Conservation (phyloP, 2,797 vertebrate genomes). For the Pangasius krempfi region DNA sequence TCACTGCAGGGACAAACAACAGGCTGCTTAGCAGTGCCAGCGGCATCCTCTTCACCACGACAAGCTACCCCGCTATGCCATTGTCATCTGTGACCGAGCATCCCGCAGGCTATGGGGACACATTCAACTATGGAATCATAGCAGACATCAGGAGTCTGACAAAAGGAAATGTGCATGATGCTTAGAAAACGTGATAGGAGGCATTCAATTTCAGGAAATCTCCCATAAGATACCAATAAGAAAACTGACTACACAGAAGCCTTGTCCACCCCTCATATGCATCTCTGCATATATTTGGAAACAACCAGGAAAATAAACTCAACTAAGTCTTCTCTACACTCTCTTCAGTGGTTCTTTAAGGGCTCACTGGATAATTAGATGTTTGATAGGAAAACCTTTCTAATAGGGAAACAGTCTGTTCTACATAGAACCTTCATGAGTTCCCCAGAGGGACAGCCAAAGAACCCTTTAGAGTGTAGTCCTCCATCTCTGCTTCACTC, state of each 20-base stretch:
- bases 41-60: constrained; percentile 31
- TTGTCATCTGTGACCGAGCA: constrained; percentile 31
- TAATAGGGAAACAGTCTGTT: not conserved
- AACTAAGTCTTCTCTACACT: not conserved
- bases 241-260: not conserved
- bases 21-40: constrained; percentile 37
- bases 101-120: not conserved
- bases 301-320: not conserved
- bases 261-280: not conserved
- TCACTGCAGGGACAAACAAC: constrained; percentile 33
- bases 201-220: not conserved
- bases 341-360: not conserved
- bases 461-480: not conserved
- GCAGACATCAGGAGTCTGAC: constrained; percentile 4
- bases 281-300: not conserved
- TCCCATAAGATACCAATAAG: not conserved
- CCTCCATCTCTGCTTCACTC: constrained; percentile 3
- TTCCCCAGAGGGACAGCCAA: not conserved
- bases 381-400: not conserved
- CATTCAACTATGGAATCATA: constrained; percentile 11
- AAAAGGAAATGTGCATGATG: not conserved
- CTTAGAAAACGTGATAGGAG: not conserved
- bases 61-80: constrained; percentile 12
- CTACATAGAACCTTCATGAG: not conserved
- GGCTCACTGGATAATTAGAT: not conserved